Base-by-base conservation (phyloP, 2,797 vertebrate genomes). In the Taeniopygia guttata region DNA sequence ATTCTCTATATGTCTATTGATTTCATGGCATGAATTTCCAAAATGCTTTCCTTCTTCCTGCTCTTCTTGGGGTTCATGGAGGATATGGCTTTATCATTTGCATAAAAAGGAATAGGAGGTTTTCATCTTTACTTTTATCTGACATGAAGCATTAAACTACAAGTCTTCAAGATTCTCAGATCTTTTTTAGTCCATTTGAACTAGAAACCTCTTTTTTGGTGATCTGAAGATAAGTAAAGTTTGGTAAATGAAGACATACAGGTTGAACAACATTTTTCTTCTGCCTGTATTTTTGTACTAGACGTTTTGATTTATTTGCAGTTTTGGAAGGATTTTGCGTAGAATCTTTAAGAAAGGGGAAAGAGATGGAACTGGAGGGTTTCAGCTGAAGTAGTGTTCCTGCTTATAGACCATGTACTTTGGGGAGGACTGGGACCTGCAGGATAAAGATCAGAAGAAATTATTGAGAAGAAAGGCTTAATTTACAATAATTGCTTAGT, bases 101-200 rank as follows among this genome's bases (percentile, higher is more conserved):
- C 73, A 73, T 92, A 40, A 80, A 93, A 85, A 93, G 52, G 29
- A 86, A 63, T 16, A 55, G n/a, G 9, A 72, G 9, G 27, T 92
- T 95, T 94, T 95, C 29, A 89, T 93, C 79, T 83, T 36, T 84
- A 30, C 77, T 94, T 96, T 94, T 36, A 91, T 91, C 86, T 92
- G 92, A 92, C 75, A 62, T 72, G 62, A 91, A 91, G 67, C 1
- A 0, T 87, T 83, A 85, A 89, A 74, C 42, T 83, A 34, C 55
- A 78, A 59, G 56, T 73, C 75, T 74, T 90, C n/a, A 13, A 72
- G 38, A 58, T 87, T 67, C 88, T 96, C 79, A 64, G 77, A 89
- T 93, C 94, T 90, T 95, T 96, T 96, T 96, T 82, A 91, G 59
- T 68, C 80, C 59, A 58, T 81, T 51, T 89, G 91, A 95, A 80